Evolutionary conservation across 1,140 invertebrate genomes (phyloP), one percentile per base, ranked within the genome.

Genomic region (Holcopasites calliopsidis): DNA sequence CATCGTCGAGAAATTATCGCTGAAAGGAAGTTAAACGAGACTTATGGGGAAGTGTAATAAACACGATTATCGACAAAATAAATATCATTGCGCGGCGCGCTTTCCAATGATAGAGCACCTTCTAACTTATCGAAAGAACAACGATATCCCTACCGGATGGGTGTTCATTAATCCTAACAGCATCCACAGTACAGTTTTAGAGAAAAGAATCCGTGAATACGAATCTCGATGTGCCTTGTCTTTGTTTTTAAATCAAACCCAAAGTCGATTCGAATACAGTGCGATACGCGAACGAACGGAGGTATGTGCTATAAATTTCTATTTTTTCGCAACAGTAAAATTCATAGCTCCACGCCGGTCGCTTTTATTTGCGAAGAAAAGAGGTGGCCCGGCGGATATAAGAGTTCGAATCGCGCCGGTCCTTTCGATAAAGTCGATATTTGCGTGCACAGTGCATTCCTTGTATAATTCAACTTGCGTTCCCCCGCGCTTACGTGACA

Each of bases 371-470:
- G 42, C 40, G 28, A 23, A 58, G 31, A 69, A 31, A 23, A 58
- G 50, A 66, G 26, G 55, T 35, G 21, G 35, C 44, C 52, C 49
- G 54, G 35, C 44, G 49, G 28, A 77, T 79, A 66, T 72, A 77
- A 77, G 35, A 74, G 38, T 69, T 75, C 52, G 69, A 33, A 55
- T 68, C 2, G 47, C 26, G 42, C 58, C 49, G 76, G 50, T 75
- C 70, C 72, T 69, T 28, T 78, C 83, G 69, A 83, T 85, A 84
- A 80, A 80, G 44, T 52, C 62, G 77, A 69, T 80, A 87, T 87
- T 87, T 86, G 82, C 86, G 85, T 86, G 76, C 77, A 87, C 85
- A 82, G 75, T 85, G 86, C 84, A 85, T 86, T 82, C 82, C 82
- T 68, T 75, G 80, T 80, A 86, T 87, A 86, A 87, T 84, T 86